These are phyloP conservation scores for Kradibia gibbosae DNA, from an alignment of 1,140 invertebrate genomes.

Conservation along the genomic window DNA sequence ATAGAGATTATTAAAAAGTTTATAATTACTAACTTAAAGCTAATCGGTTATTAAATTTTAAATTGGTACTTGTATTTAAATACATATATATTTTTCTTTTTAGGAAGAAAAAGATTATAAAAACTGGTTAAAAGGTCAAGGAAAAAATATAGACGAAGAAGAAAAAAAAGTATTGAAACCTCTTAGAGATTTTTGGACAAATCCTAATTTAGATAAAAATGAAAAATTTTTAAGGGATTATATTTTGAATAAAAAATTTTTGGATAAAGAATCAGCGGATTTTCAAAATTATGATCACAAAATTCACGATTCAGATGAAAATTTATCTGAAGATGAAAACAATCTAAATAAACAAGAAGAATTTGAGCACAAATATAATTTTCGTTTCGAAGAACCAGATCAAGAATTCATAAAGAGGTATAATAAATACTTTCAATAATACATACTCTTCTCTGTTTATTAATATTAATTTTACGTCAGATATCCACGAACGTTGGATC, in stretches of 20 bases:
- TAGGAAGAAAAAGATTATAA: slow-evolving; percentile 80
- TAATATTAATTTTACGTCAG: slow-evolving; percentile 61
- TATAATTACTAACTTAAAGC: too few species aligned
- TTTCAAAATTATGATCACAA: slow-evolving; percentile 81
- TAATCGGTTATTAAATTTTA: too few species aligned
- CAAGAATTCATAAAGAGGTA: slow-evolving; percentile 86
- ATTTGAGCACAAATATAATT: slow-evolving; percentile 97
- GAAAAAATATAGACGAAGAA: slow-evolving; percentile 77
- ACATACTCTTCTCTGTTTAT: not conserved
- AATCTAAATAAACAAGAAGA: slow-evolving; percentile 86
- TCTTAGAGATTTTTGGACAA: slow-evolving; percentile 88
- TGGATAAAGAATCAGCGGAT: slow-evolving; percentile 76
- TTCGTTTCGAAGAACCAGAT: slow-evolving; percentile 97
- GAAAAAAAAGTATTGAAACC: slow-evolving; percentile 80
- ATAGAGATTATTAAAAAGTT: too few species aligned
- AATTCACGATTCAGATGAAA: slow-evolving; percentile 78
- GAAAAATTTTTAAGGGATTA: slow-evolving; percentile 95
- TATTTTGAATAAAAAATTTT: slow-evolving; percentile 88
- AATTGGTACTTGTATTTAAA: slow-evolving; percentile 4
- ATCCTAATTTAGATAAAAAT: slow-evolving; percentile 84
- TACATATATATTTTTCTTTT: slow-evolving; percentile 28
- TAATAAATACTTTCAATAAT: slow-evolving; percentile 35
- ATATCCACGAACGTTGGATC: slow-evolving; percentile 91
- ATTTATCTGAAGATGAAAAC: slow-evolving; percentile 87
- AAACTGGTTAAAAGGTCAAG: slow-evolving; percentile 87